Evolutionary conservation across 2,888 invertebrate genomes (phyloP), one percentile per base, ranked within the genome.

Genomic region (Dasysyrphus albostriatus): DNA sequence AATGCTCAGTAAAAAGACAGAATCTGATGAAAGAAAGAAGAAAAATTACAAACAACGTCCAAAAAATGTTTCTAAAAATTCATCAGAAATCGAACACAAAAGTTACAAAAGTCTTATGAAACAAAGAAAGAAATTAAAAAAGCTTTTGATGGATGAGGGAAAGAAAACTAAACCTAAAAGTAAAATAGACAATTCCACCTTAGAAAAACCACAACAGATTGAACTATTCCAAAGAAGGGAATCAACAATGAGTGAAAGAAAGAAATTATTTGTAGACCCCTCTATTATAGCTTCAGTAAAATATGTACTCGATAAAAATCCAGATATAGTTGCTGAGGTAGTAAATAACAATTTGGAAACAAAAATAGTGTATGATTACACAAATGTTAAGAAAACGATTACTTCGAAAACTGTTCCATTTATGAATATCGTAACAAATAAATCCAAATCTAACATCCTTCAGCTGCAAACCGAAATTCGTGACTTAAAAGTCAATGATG

Each of bases 191-290:
- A 56, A 14, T n/a, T 32, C 9, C 6, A 59, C 2, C 5, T 10
- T 19, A 9, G 34, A 19, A 39, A 39, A 24, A 12, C 37, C n/a
- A n/a, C 2, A 16, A 19, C 12, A 37, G 3, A 2, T 19, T 37
- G n/a, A 63, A 29, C 8, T 42, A 29, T 42, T 63, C 12, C 42
- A 63, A n/a, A 63, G 59, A 59, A 59, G 59, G 19, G 37, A 19
- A 24, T 63, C 61, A 8, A n/a, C 29, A 2, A 19, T 3, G 2
- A 16, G 9, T 16, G 34, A 34, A 34, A 56, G 34, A 34, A 34
- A 4, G 3, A 32, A 34, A 9, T 34, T 32, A 0, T n/a, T n/a
- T 16, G 3, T 42, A 5, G 44, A 44, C 7, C 29, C 29, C 7
- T n/a, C n/a, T 16, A 34, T 34, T n/a, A 9, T 16, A 34, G 12